Base-by-base conservation (phyloP, 2,888 invertebrate genomes). In the Ferrisia virgata region DNA sequence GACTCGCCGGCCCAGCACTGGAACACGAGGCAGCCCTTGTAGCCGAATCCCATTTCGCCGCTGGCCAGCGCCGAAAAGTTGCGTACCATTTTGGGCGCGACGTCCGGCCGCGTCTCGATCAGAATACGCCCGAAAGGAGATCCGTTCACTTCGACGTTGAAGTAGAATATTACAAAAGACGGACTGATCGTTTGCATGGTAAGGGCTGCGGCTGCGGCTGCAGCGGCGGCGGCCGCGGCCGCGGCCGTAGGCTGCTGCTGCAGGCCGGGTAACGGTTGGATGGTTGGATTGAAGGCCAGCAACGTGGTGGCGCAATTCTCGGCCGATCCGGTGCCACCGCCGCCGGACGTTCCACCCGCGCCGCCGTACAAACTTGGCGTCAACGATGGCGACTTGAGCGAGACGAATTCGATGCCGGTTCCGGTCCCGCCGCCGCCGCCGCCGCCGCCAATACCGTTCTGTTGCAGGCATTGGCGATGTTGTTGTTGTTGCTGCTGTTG, bases 1-100 rank as follows among this genome's bases (percentile, higher is more conserved):
- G 94, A 94, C 88, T 95, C 94, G 86, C 93, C 93, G 87, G 93
- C 93, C 94, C 94, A 94, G 88, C 94, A 94, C 88, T 94, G 94
- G 89, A 94, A 95, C 87, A 95, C 92, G 86, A 92, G 91, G 88
- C 95, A 95, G 58, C 94, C 94, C 87, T 93, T 93, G 89, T 94
- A 95, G 76, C 94, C 93, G 87, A 92, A 91, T 33, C 94, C 94
- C 40, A 92, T 90, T 87, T 94, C 94, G 79, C 94, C 93, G 11
- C 93, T 93, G 25, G 93, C 91, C 76, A 94, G 89, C 28, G 92
- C 91, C 82, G 92, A 91, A 88, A 95, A 95, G 89, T 94, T 94
- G 88, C 93, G 93, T 39, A 93, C 92, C 94, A 95, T 94, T 88
- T 93, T 93, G 22, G 94, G 95, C 22, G 95, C 94, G 39, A 92